These are phyloP conservation scores for Hypocryptadius cinnamomeus DNA, from an alignment of 2,113 vertebrate genomes.

Conservation along the genomic window DNA sequence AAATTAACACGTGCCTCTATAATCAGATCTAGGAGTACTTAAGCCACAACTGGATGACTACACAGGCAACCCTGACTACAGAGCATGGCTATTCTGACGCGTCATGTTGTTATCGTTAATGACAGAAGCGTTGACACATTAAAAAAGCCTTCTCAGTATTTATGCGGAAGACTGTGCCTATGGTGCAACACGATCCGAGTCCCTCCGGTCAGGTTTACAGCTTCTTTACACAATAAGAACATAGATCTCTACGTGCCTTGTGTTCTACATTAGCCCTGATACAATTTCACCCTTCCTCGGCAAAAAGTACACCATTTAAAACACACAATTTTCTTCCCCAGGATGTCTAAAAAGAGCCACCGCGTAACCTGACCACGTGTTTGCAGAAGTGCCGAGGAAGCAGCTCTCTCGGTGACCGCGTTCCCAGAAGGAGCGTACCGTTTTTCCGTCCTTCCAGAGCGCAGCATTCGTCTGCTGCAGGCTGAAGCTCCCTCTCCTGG, in stretches of 20 bases:
- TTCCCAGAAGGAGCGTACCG: not conserved
- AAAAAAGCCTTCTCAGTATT: not conserved
- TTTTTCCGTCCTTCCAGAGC: not conserved
- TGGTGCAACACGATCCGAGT: not conserved
- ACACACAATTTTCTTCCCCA: not conserved
- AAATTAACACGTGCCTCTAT: slow-evolving; percentile 13
- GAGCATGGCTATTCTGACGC: not conserved
- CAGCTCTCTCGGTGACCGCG: not conserved
- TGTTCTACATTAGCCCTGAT: not conserved
- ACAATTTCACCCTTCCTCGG: not conserved
- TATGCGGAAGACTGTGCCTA: rapidly evolving
- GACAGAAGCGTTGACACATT: not conserved
- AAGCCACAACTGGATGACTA: not conserved
- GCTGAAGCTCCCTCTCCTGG: slow-evolving; percentile 55
- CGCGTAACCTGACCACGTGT: not conserved
- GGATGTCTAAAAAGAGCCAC: not conserved
- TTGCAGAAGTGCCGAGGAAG: not conserved
- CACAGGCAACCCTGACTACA: not conserved
- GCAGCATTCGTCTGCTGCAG: not conserved
- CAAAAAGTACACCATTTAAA: not conserved
- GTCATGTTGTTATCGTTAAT: not conserved
- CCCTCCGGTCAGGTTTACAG: not conserved
- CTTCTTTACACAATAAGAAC: not conserved
- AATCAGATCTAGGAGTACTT: slow-evolving; percentile 2
- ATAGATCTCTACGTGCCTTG: rapidly evolving